Evolutionary conservation across 1,140 invertebrate genomes (phyloP), one percentile per base, ranked within the genome.

Genomic region (Oncopodura yosiiana): DNA sequence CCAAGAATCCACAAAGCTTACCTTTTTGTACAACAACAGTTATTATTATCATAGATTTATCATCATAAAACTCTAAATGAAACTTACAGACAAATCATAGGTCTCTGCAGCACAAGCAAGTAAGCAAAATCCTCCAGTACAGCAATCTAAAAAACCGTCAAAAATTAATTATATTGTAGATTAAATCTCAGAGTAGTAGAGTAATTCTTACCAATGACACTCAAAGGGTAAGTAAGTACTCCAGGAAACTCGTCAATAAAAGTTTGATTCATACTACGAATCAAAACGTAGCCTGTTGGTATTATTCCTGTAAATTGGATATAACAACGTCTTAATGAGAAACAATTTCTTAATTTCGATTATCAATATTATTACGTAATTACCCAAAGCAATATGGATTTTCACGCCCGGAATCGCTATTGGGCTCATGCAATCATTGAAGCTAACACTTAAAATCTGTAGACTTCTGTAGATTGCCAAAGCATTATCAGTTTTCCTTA

Each of bases 1-100:
- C 53, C 53, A 55, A n/a, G 53, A 49, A 16, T 55, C 46, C n/a
- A 55, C 19, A 24, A 55, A n/a, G n/a, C n/a, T n/a, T n/a, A n/a
- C n/a, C n/a, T n/a, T n/a, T n/a, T n/a, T n/a, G n/a, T n/a, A n/a
- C n/a, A n/a, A n/a, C n/a, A n/a, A n/a, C n/a, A n/a, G n/a, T n/a
- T n/a, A n/a, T n/a, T n/a, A n/a, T n/a, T n/a, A n/a, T n/a, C n/a
- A n/a, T n/a, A n/a, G n/a, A n/a, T n/a, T n/a, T n/a, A n/a, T n/a
- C n/a, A n/a, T n/a, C n/a, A n/a, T n/a, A n/a, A n/a, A n/a, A n/a
- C n/a, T n/a, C n/a, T n/a, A n/a, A n/a, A n/a, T n/a, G n/a, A n/a
- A 55, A 26, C 36, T 21, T 16, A n/a, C 18, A 4, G 36, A 36
- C 12, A 55, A 42, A 42, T 55, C 53, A 18, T 12, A 55, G 36